These are phyloP conservation scores for Mythimna impura DNA, from an alignment of 2,888 invertebrate genomes.

Conservation along the genomic window DNA sequence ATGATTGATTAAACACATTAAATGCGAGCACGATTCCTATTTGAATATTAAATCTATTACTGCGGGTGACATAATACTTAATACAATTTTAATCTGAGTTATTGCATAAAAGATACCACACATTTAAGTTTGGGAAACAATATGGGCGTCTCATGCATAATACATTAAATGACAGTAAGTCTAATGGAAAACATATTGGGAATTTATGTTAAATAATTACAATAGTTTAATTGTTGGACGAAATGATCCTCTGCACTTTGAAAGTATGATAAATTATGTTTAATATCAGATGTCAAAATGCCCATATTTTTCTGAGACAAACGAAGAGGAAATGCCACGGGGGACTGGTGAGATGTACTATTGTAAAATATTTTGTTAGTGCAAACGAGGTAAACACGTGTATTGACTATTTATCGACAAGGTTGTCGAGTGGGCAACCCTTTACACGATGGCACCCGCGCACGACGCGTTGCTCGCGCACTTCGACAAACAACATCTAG, in stretches of 20 bases:
- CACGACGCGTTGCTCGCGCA: conserved; percentile 75
- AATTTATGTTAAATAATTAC: conserved; percentile 84
- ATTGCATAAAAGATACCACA: conserved; percentile 85
- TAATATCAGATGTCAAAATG: conserved; percentile 41
- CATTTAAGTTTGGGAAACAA: conserved; percentile 86
- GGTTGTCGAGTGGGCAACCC: conserved; percentile 86
- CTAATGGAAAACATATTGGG: conserved; percentile 81
- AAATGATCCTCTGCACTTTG: conserved; percentile 55
- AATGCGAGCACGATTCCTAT: conserved; percentile 87
- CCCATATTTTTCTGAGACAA: conserved; percentile 34
- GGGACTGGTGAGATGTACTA: conserved; percentile 69
- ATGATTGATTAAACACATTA: conserved; percentile 90
- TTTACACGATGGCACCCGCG: conserved; percentile 83
- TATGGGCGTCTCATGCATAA: conserved; percentile 85
- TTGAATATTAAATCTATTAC: conserved; percentile 89
- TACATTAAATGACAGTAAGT: conserved; percentile 78
- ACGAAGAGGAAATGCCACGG: conserved; percentile 51
- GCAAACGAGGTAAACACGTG: conserved; percentile 82
- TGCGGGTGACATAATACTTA: conserved; percentile 87
- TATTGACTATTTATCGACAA: conserved; percentile 84
- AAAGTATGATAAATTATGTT: conserved; percentile 56
- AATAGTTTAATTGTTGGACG: conserved; percentile 81
- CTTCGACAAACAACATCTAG: conserved; percentile 86
- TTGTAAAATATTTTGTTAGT: conserved; percentile 81
- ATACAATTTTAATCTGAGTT: conserved; percentile 88